Base-by-base conservation (phyloP, 2,113 vertebrate genomes). In the Enhydra lutris region DNA sequence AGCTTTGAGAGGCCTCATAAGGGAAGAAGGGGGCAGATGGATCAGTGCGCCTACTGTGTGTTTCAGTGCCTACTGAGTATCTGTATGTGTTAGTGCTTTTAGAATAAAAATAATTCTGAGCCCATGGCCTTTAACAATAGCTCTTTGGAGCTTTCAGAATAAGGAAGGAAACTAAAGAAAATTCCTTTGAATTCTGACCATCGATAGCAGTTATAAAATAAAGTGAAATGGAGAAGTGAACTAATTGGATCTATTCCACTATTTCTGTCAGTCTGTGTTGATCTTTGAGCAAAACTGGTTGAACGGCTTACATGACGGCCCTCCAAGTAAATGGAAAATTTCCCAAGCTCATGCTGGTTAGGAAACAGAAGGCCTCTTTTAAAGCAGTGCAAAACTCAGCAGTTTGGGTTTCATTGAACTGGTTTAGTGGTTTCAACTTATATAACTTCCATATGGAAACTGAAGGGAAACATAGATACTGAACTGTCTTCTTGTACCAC, bases 401-500 rank as follows among this genome's bases (percentile, higher is more conserved):
- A 91, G 87, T 97, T 95, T 96, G 76, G 65, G 81, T 96, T 96
- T 94, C 94, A 97, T 52, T 95, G 92, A 95, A 86, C 92, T 96
- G 95, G 86, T 88, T 98, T 96, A 85, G 92, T 98, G 96, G 95
- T 96, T 97, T 97, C 88, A 82, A 71, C 36, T 98, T 97, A 61
- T 85, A 69, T 94, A 96, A 95, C 76, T 96, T 97, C 84, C 95
- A 71, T 92, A 86, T 95, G 95, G 89, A 95, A 85, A 61, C 36
- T 83, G 36, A 76, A 89, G 79, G 78, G 52, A 15, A n/a, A 36
- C 63, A 23, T 34, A 55, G 80, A 96, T 82, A 74, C 69, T 55
- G 86, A 93, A n/a, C 55, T n/a, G 47, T 57, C 21, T 24, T 52
- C 24, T 88, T 95, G 69, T 71, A 39, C 42, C 34, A 82, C 92